Base-by-base conservation (phyloP, 2,113 vertebrate species). In the Romanogobio albipinnatus region DNA sequence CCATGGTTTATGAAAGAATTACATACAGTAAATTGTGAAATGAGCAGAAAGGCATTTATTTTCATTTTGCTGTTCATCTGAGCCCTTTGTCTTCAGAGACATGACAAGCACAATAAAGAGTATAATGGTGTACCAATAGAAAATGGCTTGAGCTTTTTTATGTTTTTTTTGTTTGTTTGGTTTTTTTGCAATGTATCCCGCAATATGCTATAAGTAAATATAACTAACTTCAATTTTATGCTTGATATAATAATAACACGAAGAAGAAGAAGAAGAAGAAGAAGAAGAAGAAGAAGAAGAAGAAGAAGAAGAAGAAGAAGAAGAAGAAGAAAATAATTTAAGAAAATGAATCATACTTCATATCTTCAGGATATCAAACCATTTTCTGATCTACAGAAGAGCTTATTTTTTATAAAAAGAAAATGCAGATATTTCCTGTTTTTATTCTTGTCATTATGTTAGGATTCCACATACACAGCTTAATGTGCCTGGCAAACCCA, bases 1-100 rank as follows among this genome's bases (percentile, higher is more conserved):
- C 26, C 24, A 24, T 79, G 84, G 76, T 86, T 84, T 88, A 84
- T 81, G 75, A 80, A 85, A 75, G 76, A 83, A 88, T 80, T 80
- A 49, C 82, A 80, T 68, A 43, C 74, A 75, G 45, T 24, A 51
- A 58, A 83, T 51, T 70, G 66, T 74, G 43, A 83, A 83, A 74
- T 59, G 49, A 76, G 77, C 58, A 79, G 75, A 76, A 22, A 43
- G n/a, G 26, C 36, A 36, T 75, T 81, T 82, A 14, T 24, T 82
- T 82, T 77, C 13, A 62, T 43, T 26, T 29, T 53, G 17, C 82
- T 59, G n/a, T n/a, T 47, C 8, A 51, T 29, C 36, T 26, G 33
- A 78, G 49, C 76, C 29, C 19, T 77, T 82, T 59, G 33, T 24
- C 33, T 78, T 29, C n/a, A 85, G 53, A 53, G 26, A 61, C 19